Conservation (phyloP, 2,888 invertebrate species). For the Epistrophella euchroma region DNA sequence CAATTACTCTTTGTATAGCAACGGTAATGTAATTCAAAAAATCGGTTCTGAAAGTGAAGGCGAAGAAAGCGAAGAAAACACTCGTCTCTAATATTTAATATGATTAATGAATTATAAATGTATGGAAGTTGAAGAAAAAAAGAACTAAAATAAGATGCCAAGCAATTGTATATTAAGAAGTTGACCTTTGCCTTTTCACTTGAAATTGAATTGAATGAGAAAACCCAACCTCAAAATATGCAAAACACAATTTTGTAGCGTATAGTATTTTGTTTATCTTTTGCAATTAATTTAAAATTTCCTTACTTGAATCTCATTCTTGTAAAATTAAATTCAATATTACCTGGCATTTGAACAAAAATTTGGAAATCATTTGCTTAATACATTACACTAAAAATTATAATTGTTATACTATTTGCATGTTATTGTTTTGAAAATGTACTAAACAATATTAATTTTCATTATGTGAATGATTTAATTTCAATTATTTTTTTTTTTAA, state of each 20-base stretch:
- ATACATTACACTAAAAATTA: constrained; percentile 44
- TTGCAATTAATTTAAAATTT: constrained; percentile 14
- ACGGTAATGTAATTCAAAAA: constrained; percentile 80
- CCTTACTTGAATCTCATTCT: constrained; percentile 42
- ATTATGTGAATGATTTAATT: not conserved
- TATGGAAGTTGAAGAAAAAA: constrained; percentile 2
- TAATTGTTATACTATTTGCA: constrained; percentile 64
- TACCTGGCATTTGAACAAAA: constrained; percentile 34
- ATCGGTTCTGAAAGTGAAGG: constrained; percentile 77
- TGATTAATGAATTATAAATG: not conserved
- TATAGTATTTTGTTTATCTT: constrained; percentile 21
- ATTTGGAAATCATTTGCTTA: constrained; percentile 56
- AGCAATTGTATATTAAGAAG: constrained; percentile 34
- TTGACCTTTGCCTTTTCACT: not conserved
- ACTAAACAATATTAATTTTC: not conserved
- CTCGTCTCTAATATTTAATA: constrained; percentile 81
- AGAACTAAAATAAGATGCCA: constrained; percentile 28
- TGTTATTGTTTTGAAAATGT: constrained; percentile 31
- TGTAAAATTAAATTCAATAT: constrained; percentile 21
- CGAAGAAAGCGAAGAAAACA: constrained; percentile 82
- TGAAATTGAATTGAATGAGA: not conserved
- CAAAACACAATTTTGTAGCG: not conserved
- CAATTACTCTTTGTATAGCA: constrained; percentile 83
- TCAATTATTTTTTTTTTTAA: not conserved
- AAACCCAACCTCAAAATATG: constrained; percentile 3